Base-by-base conservation (phyloP, 2,797 vertebrate species). In the Scolopax rusticola region DNA sequence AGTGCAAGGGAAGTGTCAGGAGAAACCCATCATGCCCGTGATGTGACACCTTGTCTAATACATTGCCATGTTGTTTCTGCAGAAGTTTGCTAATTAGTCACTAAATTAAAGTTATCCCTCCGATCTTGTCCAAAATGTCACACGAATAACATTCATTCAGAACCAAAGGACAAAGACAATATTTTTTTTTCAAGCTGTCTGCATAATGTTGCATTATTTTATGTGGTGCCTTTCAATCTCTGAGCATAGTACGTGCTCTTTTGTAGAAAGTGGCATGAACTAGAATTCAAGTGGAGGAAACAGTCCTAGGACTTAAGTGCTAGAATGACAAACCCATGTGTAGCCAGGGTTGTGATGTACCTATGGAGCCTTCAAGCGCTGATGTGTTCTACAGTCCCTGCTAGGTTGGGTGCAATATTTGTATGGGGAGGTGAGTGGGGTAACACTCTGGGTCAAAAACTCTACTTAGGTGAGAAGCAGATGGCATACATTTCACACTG, bases 71-170 rank as follows among this genome's bases (percentile, higher is more conserved):
- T 92, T 93, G 87, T 95, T 96, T 80, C 84, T 93, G 23, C 51
- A 84, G 56, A 96, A 96, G 84, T 95, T 83, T 86, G 69, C 93
- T 97, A 96, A 96, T 94, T 91, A 96, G 59, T 87, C 81, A 76
- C 92, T 95, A 95, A 93, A 87, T 32, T 85, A 14, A 82, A 94
- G 71, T 56, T 95, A 84, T 59, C 84, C 71, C 47, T 65, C 12
- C 2, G 4, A 2, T 74, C 68, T 77, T 94, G 87, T 95, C 95
- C 84, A 80, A 96, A 94, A 60, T 45, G 92, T 90, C 95, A 93
- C 71, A 80, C 0, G 0, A 65, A 63, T 87, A 90, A 63, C 59
- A 40, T 56, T 57, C 43, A 32, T 86, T 94, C 74, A 84, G 78
- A 94, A 85, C 40, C 56, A 85, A 23, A 28, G 82, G 92, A 48